Evolutionary conservation across 2,113 vertebrate genomes (phyloP), one percentile per base, ranked within the genome.

Genomic region (Boleophthalmus pectinirostris): DNA sequence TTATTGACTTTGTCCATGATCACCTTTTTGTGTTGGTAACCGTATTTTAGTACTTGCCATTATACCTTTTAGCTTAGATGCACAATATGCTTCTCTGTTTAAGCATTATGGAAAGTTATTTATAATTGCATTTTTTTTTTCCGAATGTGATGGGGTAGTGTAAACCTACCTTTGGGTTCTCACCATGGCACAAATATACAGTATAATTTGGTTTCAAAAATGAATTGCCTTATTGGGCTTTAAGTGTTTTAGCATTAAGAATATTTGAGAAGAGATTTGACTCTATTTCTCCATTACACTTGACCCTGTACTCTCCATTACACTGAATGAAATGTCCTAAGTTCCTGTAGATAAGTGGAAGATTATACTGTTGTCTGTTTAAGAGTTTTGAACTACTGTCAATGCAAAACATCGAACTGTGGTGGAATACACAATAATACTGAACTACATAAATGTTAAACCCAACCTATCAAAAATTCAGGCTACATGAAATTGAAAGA

Each of bases 21-120:
- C 7, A 0, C 45, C 6, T 70, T 53, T 45, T 61, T 67, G 64
- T 82, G 53, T 56, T 56, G 14, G 14, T n/a, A n/a, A 64, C 61
- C 33, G 25, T 61, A 61, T 58, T 14, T 15, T 58, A 57, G 23
- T 58, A 58, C 56, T 58, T 54, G 51, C 23, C 24, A 58, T 58
- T 24, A 16, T 64, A 38, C 33, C 3, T 64, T 58, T 8, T 21
- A 38, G 10, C 16, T 64, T 64, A 21, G 18, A 43, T 18, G 18
- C 35, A 64, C 61, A 64, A 64, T 61, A 18, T 54, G 51, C 51
- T 51, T 18, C 23, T 24, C 23, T 60, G 21, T n/a, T 58, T 23
- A 58, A 25, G 56, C 23, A 18, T 16, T 18, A 61, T 33, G 16
- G 15, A 61, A 29, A 14, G 4, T 14, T 61, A 61, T 61, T 61